phyloP scores from a whole-genome alignment of 2,113 vertebrate species.

The Azemiops feae region DNA sequence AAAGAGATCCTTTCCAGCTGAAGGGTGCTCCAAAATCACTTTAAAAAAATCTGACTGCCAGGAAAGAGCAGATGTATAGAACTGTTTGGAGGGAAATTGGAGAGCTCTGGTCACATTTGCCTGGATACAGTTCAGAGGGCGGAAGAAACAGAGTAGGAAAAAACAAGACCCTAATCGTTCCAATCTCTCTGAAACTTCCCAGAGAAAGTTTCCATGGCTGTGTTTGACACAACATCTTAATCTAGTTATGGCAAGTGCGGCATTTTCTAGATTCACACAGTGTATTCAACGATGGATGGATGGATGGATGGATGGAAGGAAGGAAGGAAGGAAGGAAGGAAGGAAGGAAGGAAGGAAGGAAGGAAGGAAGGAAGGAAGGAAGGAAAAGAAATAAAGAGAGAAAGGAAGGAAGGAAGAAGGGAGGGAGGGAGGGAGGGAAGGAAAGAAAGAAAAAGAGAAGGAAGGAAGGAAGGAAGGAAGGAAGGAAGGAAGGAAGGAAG shows the following conservation, averaged over 20 bases:
- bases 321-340: no score
- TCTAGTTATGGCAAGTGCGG: background rate
- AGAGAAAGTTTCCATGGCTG: background rate
- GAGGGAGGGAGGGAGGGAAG: background rate
- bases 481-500: fast-evolving
- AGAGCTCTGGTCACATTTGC: background rate
- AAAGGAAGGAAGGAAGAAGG: no score
- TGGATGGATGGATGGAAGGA: background rate
- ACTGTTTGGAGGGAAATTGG: background rate
- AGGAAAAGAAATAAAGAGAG: fast-evolving
- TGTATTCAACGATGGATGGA: background rate
- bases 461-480: no score
- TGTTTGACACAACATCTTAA: background rate
- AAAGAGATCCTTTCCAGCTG: background rate
- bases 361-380: no score
- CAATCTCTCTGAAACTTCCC: background rate
- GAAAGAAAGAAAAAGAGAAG: no score
- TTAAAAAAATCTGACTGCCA: background rate
- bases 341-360: no score
- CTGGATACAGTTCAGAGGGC: background rate
- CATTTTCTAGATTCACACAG: background rate
- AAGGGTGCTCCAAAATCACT: background rate
- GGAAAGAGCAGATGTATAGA: background rate
- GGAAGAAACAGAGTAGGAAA: background rate
- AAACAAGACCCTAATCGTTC: background rate